phyloP scores from a whole-genome alignment of 2,888 invertebrate genomes.

The Netelia melanura region DNA sequence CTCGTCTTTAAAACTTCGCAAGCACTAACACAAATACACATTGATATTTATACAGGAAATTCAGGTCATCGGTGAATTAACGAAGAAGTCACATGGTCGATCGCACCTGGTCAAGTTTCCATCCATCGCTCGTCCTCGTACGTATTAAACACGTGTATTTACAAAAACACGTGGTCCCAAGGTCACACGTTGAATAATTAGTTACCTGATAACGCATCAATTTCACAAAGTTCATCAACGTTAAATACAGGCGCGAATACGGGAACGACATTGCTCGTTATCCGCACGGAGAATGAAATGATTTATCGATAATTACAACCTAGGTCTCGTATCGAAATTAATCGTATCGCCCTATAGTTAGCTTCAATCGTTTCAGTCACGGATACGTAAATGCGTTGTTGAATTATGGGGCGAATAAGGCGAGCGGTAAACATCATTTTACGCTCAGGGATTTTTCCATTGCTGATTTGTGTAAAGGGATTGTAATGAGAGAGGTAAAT shows the following conservation, averaged over 20 bases:
- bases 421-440: background rate
- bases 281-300: background rate
- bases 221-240: conserved; percentile 27
- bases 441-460: background rate
- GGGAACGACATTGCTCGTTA: background rate
- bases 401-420: background rate
- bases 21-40: no score
- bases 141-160: background rate
- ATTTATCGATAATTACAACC: conserved; percentile 10
- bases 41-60: no score
- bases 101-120: no score
- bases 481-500: background rate
- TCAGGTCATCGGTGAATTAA: no score
- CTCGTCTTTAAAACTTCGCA: background rate
- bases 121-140: no score
- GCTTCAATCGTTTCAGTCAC: background rate
- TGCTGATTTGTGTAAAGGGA: background rate
- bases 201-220: background rate
- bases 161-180: background rate
- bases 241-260: background rate
- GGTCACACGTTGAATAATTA: background rate
- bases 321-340: no score
- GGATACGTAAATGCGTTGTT: background rate
- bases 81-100: no score
- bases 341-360: no score